Evolutionary conservation across 2,888 invertebrate species (phyloP).

Genomic region (Macrosiphum euphorbiae): DNA sequence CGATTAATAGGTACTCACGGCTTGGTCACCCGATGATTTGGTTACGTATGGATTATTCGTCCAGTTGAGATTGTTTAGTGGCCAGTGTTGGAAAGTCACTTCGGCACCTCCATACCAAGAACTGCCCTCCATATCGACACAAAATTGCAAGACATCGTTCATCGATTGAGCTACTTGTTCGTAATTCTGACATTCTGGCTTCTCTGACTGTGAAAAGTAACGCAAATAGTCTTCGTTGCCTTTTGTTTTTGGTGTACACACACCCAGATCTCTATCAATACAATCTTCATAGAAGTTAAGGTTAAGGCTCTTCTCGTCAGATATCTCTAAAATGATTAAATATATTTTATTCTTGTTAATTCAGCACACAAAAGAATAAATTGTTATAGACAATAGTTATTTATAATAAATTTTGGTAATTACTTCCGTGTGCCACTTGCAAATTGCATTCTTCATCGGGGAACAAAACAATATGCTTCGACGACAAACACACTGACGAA

Average conservation of each 20-base stretch:
- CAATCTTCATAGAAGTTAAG: not conserved
- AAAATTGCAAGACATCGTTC: slow-evolving; percentile 65
- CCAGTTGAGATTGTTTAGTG: slow-evolving; percentile 75
- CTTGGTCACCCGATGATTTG: slow-evolving; percentile 74
- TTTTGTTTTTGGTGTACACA: not conserved
- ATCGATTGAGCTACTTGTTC: not conserved
- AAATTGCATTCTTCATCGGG: not conserved
- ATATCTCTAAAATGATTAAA: not conserved
- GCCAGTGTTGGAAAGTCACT: slow-evolving; percentile 76
- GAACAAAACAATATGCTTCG: not conserved
- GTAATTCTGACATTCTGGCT: not conserved
- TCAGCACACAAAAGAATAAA: not conserved
- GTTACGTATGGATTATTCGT: slow-evolving; percentile 75
- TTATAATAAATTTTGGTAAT: not conserved
- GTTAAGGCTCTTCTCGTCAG: not conserved
- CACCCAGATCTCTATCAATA: not conserved
- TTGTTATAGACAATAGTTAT: not conserved
- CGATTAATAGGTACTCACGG: slow-evolving; percentile 69
- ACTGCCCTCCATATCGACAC: slow-evolving; percentile 56
- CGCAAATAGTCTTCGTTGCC: not conserved
- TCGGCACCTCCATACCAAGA: slow-evolving; percentile 82
- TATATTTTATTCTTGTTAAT: not conserved
- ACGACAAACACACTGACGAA: not conserved
- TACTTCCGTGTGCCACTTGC: not conserved
- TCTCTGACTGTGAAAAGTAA: not conserved